These are phyloP conservation scores for Oenanthe oenanthe DNA, from an alignment of 2,113 vertebrate genomes.

Conservation along the genomic window DNA sequence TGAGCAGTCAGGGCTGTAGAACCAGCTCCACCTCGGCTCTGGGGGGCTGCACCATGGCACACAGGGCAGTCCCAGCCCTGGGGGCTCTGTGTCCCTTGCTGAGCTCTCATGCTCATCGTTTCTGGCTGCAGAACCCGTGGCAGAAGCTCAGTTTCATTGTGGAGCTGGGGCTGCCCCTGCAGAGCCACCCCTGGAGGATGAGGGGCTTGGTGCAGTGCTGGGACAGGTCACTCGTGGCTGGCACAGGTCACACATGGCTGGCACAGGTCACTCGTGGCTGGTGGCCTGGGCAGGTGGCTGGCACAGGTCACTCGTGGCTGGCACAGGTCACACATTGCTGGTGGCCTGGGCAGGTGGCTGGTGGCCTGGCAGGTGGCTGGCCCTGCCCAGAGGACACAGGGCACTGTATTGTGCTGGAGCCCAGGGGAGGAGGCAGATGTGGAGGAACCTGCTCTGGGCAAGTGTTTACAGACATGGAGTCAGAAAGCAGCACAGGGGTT, in stretches of 20 bases:
- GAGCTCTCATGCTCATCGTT: accelerated
- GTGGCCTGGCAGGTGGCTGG: not conserved
- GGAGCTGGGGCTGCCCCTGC: not conserved
- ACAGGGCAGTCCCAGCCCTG: too few species aligned
- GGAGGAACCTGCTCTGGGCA: not conserved
- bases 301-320: accelerated
- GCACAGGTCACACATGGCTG: accelerated
- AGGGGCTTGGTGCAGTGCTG: too few species aligned
- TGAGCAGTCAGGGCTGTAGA: accelerated
- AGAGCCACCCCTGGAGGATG: accelerated
- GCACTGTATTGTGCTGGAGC: accelerated
- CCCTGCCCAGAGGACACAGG: not conserved
- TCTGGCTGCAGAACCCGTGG: not conserved
- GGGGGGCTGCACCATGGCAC: accelerated
- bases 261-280: accelerated
- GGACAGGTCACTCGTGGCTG: accelerated
- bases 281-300: not conserved
- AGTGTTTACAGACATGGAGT: conserved; percentile 37
- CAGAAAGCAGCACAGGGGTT: not conserved
- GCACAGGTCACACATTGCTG: accelerated
- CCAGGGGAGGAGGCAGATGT: not conserved
- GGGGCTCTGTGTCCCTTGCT: not conserved
- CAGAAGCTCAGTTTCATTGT: accelerated
- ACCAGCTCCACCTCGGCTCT: accelerated
- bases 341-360: too few species aligned